Conservation (phyloP, 1,140 invertebrate genomes). For the Nomia melanderi region DNA sequence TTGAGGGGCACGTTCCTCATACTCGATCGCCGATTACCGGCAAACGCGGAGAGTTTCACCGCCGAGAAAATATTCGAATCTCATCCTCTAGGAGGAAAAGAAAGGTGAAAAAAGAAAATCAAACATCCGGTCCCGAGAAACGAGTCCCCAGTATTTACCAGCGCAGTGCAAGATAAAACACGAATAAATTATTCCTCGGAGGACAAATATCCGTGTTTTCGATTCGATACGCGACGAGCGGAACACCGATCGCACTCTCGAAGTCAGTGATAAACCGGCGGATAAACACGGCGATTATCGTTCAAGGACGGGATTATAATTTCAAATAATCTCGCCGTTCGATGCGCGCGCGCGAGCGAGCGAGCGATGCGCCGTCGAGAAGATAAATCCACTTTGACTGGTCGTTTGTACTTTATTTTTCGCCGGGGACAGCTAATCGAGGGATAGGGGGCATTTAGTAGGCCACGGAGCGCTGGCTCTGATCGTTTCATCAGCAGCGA, state of each 20-base stretch:
- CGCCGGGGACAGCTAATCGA: neutral
- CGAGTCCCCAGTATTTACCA: neutral
- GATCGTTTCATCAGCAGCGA: constrained; percentile 17
- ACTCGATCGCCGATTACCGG: neutral
- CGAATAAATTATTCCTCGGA: constrained; percentile 1
- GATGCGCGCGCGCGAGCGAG: neutral
- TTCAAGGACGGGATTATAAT: constrained; percentile 40
- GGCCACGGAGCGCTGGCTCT: constrained; percentile 1
- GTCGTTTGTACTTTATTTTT: neutral
- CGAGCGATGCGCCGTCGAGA: neutral
- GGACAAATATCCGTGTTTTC: constrained; percentile 17
- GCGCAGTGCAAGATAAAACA: neutral
- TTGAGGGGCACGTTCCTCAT: neutral
- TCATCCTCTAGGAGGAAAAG: neutral
- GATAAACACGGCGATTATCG: neutral
- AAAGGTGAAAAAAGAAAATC: neutral
- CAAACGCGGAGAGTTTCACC: neutral
- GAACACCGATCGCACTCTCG: neutral
- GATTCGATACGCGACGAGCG: neutral
- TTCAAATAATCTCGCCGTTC: constrained; percentile 7
- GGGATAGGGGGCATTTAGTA: constrained; percentile 6
- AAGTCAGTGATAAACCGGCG: neutral
- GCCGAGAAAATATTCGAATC: neutral
- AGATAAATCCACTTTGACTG: neutral
- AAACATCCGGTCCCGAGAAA: neutral